Evolutionary conservation across 2,113 vertebrate species (phyloP).

Genomic region (Osmerus eperlanus): DNA sequence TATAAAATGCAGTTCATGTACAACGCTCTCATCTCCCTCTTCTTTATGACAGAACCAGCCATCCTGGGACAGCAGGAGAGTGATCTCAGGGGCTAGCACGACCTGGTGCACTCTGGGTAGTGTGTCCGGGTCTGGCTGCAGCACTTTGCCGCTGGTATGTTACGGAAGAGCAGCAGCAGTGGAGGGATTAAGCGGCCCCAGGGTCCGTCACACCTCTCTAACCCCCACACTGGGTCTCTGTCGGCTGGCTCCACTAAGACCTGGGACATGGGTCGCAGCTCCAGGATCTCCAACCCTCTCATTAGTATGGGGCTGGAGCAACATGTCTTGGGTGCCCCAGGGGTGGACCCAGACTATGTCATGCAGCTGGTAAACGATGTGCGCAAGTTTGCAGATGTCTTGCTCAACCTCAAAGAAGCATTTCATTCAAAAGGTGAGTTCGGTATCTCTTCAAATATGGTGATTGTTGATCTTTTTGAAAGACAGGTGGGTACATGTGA

Average conservation of each 20-base stretch:
- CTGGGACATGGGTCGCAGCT: conserved; percentile 80
- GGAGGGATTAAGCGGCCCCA: conserved; percentile 76
- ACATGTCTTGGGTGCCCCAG: conserved; percentile 69
- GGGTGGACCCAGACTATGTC: conserved; percentile 88
- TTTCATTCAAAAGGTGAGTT: conserved; percentile 84
- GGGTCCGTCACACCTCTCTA: conserved; percentile 73
- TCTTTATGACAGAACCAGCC: conserved; percentile 24
- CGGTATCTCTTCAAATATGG: conserved; percentile 74
- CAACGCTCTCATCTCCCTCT: not conserved
- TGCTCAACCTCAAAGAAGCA: conserved; percentile 90
- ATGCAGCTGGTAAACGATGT: conserved; percentile 92
- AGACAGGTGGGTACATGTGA: too few species aligned
- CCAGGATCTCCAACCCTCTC: conserved; percentile 72
- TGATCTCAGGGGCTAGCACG: conserved; percentile 48
- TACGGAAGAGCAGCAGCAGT: conserved; percentile 78
- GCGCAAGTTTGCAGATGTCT: conserved; percentile 88
- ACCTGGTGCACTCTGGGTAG: conserved; percentile 17
- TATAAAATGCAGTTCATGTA: not conserved
- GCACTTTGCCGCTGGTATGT: conserved; percentile 77
- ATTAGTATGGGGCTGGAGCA: conserved; percentile 73
- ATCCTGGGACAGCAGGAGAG: conserved; percentile 38
- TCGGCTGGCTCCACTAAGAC: conserved; percentile 68
- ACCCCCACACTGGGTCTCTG: conserved; percentile 68
- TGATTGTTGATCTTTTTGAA: not conserved
- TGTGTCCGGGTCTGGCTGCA: conserved; percentile 21